Conservation (phyloP, 2,888 invertebrate genomes). For the Melanophora roralis region DNA sequence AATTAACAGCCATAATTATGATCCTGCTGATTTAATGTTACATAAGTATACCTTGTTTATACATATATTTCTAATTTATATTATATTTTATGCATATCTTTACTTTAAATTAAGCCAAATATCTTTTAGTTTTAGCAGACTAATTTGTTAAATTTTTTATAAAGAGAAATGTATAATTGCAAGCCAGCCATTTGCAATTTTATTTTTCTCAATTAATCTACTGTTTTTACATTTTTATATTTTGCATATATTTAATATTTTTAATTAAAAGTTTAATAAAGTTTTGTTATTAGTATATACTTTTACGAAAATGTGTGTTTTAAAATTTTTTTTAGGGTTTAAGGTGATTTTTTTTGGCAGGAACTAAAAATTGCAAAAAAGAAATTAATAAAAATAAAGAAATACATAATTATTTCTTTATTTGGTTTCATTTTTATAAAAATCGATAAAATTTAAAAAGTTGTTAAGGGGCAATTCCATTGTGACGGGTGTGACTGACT, state of each 20-base stretch:
- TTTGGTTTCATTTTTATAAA: no score
- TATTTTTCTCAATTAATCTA: conserved; percentile 56
- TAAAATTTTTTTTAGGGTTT: no score
- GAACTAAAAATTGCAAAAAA: no score
- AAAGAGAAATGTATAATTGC: conserved; percentile 62
- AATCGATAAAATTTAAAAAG: no score
- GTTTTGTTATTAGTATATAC: conserved; percentile 41
- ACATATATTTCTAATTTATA: background rate
- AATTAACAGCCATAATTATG: conserved; percentile 45
- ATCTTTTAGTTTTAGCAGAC: background rate
- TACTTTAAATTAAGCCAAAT: background rate
- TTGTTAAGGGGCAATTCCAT: no score
- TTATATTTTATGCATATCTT: background rate
- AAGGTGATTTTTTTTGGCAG: no score
- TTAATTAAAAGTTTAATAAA: conserved; percentile 38
- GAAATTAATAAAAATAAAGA: no score
- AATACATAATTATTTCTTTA: no score
- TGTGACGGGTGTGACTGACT: no score
- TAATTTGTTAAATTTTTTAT: conserved; percentile 8
- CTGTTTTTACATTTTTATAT: conserved; percentile 5
- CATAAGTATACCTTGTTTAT: background rate
- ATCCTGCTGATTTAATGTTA: background rate
- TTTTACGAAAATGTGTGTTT: conserved; percentile 1
- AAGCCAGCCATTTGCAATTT: conserved; percentile 70
- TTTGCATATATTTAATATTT: conserved; percentile 6